phyloP scores from a whole-genome alignment of 1,140 invertebrate species.

The Andricus grossulariae region DNA sequence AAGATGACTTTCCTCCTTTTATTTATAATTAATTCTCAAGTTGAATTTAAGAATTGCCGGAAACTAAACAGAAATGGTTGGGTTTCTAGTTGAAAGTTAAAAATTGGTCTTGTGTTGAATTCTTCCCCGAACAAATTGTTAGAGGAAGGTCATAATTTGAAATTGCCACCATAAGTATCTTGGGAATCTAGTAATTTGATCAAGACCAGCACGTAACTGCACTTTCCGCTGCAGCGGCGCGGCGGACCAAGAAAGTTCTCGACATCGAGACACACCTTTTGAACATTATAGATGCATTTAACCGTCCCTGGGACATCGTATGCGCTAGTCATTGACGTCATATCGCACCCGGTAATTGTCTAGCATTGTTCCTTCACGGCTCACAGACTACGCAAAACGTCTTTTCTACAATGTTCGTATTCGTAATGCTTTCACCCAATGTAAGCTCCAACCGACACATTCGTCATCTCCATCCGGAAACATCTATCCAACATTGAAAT shows the following conservation, averaged over 20 bases:
- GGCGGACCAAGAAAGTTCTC: constrained; percentile 3
- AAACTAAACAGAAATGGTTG: too few relatives aligned
- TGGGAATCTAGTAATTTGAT: constrained; percentile 7
- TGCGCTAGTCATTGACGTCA: constrained; percentile 13
- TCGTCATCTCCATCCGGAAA: constrained; percentile 13
- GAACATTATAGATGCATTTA: constrained; percentile 25
- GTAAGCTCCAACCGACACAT: constrained; percentile 3
- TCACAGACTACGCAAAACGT: constrained; percentile 7
- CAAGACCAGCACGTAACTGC: background rate
- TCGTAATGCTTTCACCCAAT: constrained; percentile 19
- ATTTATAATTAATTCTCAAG: too few relatives aligned
- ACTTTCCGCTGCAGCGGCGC: background rate
- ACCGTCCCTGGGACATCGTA: background rate
- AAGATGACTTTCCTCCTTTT: too few relatives aligned
- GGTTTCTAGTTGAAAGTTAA: too few relatives aligned
- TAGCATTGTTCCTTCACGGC: constrained; percentile 26
- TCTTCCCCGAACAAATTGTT: background rate
- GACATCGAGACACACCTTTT: background rate
- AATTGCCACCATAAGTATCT: background rate
- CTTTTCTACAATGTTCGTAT: background rate
- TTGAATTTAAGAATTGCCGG: too few relatives aligned
- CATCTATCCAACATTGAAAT: background rate
- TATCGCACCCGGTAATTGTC: constrained; percentile 24
- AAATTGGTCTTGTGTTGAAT: background rate
- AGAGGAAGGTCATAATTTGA: background rate